Evolutionary conservation across 1,140 invertebrate genomes (phyloP), one percentile per base, ranked within the genome.

Genomic region (Monomorium pharaonis): DNA sequence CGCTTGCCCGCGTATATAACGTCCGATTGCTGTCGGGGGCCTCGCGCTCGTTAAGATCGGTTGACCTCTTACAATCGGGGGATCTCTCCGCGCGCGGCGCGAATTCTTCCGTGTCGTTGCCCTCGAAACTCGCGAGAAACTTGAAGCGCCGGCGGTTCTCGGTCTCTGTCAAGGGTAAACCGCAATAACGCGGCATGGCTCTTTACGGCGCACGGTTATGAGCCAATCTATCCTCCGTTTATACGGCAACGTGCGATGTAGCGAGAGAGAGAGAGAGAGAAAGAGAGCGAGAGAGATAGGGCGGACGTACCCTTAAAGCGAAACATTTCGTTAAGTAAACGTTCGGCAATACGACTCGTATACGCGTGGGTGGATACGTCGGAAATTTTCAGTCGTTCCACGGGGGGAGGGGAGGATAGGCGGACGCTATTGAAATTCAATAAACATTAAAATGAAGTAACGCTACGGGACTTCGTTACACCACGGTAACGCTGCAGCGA

Each of bases 371-470:
- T n/a, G 37, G 42, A 7, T 76, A 30, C 2, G 10, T 1, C 18
- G 62, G 1, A 47, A 65, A 69, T 42, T 69, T 67, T 67, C 30
- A 80, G 62, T 80, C 44, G 76, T 69, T 2, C 27, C 16, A 27
- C 18, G 72, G 9, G n/a, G n/a, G n/a, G n/a, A n/a, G n/a, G n/a
- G n/a, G n/a, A n/a, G n/a, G n/a, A n/a, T n/a, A n/a, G n/a, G 51
- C 21, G 37, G n/a, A 24, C 49, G 37, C 3, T 37, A 83, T 83
- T 83, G 37, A 83, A 83, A 74, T 74, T 83, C 78, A 33, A 83
- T 74, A 67, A 83, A 83, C 67, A 72, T 83, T 51, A 72, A 33
- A 81, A 72, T 69, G 51, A 81, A 83, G 51, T 74, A 72, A 83
- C 37, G 67, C 44, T 65, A 33, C 18, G 51, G 51, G 54, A 74